Percentiles rank a stretch among this genome's conserved stretches.
phyloP scores from a whole-genome alignment of 2,797 vertebrate genomes.

The Hipposideros larvatus region DNA sequence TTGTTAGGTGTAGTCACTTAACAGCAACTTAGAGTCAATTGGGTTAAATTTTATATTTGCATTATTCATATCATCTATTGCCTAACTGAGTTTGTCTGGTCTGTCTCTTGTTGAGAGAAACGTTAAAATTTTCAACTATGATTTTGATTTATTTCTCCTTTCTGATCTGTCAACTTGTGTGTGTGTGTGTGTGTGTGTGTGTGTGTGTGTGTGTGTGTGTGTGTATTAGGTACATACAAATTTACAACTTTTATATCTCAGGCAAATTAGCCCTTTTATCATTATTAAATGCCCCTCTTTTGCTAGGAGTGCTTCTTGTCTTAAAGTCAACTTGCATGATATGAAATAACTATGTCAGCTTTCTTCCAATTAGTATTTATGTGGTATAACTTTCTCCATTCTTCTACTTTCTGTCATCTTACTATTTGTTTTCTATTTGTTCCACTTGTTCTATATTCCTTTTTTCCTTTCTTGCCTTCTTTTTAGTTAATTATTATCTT shows the following conservation, averaged over 20 bases:
- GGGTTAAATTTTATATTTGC: background rate
- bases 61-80: background rate
- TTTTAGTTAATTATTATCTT: background rate
- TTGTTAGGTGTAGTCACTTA: background rate
- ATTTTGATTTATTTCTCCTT: background rate
- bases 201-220: background rate
- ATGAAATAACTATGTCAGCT: too few species aligned
- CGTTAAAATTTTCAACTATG: too few species aligned
- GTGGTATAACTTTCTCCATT: background rate
- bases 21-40: background rate
- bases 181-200: background rate
- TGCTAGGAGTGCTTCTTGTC: background rate
- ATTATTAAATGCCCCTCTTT: background rate
- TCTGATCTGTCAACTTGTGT: background rate
- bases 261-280: background rate
- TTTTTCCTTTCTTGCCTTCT: background rate
- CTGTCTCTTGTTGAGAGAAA: background rate
- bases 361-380: background rate
- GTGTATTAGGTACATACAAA: background rate
- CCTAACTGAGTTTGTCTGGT: background rate
- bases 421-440: background rate
- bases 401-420: background rate
- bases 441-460: background rate
- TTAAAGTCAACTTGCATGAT: fast-evolving
- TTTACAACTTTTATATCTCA: background rate